phyloP scores from a whole-genome alignment of 2,888 invertebrate genomes.

The Drosophila monieri region DNA sequence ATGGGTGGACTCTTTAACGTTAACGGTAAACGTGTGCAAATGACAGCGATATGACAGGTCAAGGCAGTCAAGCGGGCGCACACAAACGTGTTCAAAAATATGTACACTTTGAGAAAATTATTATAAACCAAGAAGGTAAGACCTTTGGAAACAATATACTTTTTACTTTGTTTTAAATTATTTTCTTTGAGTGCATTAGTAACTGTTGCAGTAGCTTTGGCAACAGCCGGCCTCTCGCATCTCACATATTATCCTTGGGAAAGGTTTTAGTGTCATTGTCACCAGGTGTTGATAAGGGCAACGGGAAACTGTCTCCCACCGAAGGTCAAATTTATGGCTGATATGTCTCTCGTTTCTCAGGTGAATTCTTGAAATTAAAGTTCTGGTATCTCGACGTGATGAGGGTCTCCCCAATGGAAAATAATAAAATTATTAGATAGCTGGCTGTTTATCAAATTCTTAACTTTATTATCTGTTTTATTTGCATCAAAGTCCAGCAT shows the following conservation, averaged over 20 bases:
- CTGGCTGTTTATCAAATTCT: neutral
- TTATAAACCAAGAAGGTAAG: no score
- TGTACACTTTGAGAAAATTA: conserved; percentile 1
- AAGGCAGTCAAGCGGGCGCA: conserved; percentile 40
- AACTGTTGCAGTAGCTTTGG: conserved; percentile 25
- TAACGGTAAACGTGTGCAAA: conserved; percentile 66
- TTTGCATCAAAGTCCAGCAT: neutral
- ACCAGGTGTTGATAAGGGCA: conserved; percentile 70
- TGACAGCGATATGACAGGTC: conserved; percentile 75
- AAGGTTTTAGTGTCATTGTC: conserved; percentile 74
- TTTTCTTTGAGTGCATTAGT: neutral
- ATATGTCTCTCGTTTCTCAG: conserved; percentile 15
- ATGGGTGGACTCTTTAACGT: conserved; percentile 47
- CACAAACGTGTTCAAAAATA: conserved; percentile 1
- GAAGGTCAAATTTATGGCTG: conserved; percentile 59
- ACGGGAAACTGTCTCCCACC: conserved; percentile 25
- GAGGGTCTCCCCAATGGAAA: conserved; percentile 6
- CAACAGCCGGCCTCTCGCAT: conserved; percentile 26
- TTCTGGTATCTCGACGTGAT: conserved; percentile 5
- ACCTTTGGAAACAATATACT: no score
- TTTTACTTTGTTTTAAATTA: no score
- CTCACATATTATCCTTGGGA: conserved; percentile 58
- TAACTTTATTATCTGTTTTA: neutral
- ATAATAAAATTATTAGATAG: conserved; percentile 10
- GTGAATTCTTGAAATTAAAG: conserved; percentile 22